These are phyloP conservation scores for Philypnodon macrostomus DNA, from an alignment of 2,797 vertebrate species.

Conservation along the genomic window DNA sequence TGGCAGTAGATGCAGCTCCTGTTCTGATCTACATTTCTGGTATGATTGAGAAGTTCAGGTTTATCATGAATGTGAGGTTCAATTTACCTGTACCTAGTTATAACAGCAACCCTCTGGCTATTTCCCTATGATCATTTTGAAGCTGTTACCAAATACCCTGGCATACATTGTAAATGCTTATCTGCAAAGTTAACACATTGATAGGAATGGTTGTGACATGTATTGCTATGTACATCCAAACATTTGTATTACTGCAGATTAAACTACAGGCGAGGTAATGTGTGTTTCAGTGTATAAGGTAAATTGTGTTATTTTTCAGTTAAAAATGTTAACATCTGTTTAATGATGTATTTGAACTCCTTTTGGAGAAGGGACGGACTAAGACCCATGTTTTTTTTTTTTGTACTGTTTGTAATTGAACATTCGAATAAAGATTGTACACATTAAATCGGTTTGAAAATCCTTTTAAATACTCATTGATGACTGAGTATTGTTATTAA, in stretches of 20 bases:
- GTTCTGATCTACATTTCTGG: slow-evolving; percentile 33
- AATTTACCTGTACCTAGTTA: too few relatives aligned
- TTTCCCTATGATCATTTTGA: slow-evolving; percentile 38
- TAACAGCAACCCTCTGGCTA: slow-evolving; percentile 22
- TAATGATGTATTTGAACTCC: slow-evolving; percentile 59
- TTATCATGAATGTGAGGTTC: too few relatives aligned
- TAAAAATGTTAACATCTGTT: slow-evolving; percentile 54
- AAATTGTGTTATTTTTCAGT: slow-evolving; percentile 57
- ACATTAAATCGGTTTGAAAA: too few relatives aligned
- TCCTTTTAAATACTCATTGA: too few relatives aligned
- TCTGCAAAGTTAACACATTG: slow-evolving; percentile 30
- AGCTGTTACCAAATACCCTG: slow-evolving; percentile 66
- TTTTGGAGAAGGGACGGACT: slow-evolving; percentile 13
- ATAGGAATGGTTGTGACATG: slow-evolving; percentile 36
- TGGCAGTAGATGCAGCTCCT: slow-evolving; percentile 28
- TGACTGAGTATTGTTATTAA: too few relatives aligned
- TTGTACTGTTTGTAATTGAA: slow-evolving; percentile 70
- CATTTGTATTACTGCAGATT: slow-evolving; percentile 45
- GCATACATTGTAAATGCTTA: slow-evolving; percentile 38
- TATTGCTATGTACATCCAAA: slow-evolving; percentile 28
- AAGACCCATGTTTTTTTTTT: slow-evolving; percentile 63
- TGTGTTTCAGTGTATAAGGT: slow-evolving; percentile 61
- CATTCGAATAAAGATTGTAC: slow-evolving; percentile 75
- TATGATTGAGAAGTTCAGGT: too few relatives aligned
- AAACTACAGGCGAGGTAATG: slow-evolving; percentile 57